These are phyloP conservation scores for Chrysogorgia sp. DNA, from an alignment of 92 coral and sea anemone genomes.

Conservation along the genomic window DNA sequence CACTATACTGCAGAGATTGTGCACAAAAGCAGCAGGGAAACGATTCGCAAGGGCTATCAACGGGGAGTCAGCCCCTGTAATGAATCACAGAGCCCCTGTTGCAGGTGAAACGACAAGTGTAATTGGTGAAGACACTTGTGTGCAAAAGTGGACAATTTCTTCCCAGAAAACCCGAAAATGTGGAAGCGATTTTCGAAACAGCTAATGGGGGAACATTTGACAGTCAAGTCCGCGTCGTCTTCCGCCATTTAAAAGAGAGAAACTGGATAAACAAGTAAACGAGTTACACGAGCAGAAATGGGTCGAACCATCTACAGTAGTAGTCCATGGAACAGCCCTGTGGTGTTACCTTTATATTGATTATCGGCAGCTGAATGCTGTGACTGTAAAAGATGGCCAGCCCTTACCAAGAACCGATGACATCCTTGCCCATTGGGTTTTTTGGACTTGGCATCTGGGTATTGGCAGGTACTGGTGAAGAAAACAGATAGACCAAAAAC, in stretches of 20 bases:
- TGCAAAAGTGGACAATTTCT: no score
- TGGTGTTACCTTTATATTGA: conserved; percentile 50
- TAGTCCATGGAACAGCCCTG: conserved; percentile 57
- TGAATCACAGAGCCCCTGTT: no score
- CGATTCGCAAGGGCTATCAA: no score
- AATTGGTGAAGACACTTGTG: no score
- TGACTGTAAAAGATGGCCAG: conserved; percentile 51
- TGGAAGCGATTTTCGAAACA: no score
- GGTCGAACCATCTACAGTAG: conserved; percentile 48
- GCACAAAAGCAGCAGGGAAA: no score
- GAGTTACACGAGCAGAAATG: conserved; percentile 26
- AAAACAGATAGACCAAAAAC: neutral
- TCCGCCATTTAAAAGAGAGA: conserved; percentile 41
- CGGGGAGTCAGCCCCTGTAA: no score
- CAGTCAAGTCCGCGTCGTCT: conserved; percentile 32
- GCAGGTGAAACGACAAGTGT: no score
- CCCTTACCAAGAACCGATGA: conserved; percentile 48
- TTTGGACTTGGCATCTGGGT: conserved; percentile 40
- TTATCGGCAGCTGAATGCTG: conserved; percentile 50
- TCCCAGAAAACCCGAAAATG: no score
- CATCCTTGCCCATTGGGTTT: conserved; percentile 24
- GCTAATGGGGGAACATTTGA: no score
- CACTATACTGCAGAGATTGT: no score
- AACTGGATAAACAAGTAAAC: conserved; percentile 39
- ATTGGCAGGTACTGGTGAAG: conserved; percentile 32